Conservation (phyloP, 1,140 invertebrate genomes). For the Stratiolaelaps scimitus region DNA sequence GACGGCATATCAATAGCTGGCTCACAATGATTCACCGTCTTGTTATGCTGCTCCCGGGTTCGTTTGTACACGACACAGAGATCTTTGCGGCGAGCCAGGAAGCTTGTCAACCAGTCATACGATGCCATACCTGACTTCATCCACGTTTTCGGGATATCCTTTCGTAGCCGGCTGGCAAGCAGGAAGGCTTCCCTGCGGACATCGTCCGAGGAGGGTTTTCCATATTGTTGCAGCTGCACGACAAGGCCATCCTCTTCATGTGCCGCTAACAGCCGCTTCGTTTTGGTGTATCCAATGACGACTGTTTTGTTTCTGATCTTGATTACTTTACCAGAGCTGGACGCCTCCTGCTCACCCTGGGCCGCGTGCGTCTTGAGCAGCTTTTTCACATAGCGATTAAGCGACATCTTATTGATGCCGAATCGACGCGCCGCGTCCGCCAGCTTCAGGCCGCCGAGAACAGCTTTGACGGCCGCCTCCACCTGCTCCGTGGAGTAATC, state of each 20-base stretch:
- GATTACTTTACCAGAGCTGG: constrained; percentile 25
- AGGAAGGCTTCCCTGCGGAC: constrained; percentile 1
- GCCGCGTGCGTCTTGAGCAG: background rate
- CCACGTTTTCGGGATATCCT: constrained; percentile 19
- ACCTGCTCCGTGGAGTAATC: constrained; percentile 26
- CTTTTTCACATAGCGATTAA: constrained; percentile 25
- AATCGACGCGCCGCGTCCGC: constrained; percentile 5
- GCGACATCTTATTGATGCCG: constrained; percentile 14
- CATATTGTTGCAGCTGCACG: background rate
- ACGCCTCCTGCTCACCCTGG: constrained; percentile 2
- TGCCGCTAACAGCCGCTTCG: constrained; percentile 8
- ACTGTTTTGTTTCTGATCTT: constrained; percentile 9
- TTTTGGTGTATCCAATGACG: constrained; percentile 18
- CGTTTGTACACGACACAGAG: constrained; percentile 12
- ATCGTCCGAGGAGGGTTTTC: background rate
- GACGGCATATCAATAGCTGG: no score
- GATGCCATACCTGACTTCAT: constrained; percentile 16
- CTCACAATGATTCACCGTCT: no score
- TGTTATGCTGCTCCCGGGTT: constrained; percentile 16
- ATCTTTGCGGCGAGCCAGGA: background rate
- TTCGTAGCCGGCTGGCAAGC: background rate
- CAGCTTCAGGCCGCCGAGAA: constrained; percentile 15
- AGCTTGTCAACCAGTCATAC: constrained; percentile 22
- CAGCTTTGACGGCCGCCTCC: constrained; percentile 22
- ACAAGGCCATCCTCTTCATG: background rate